phyloP scores from a whole-genome alignment of 2,113 vertebrate species.

The Pandion haliaetus region DNA sequence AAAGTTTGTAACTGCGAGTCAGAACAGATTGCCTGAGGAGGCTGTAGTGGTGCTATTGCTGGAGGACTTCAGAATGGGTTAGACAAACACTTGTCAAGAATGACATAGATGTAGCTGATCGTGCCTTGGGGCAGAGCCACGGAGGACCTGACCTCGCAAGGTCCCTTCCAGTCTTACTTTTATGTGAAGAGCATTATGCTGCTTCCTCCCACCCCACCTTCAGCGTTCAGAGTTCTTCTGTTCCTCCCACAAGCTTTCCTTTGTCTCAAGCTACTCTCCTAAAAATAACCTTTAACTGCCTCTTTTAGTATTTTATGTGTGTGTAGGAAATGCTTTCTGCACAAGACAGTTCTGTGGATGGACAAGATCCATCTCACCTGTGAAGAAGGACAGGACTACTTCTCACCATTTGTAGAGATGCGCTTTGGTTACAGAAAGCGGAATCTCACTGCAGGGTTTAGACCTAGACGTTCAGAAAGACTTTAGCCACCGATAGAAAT shows the following conservation, averaged over 20 bases:
- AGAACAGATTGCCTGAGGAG: conserved; percentile 33
- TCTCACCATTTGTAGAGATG: background rate
- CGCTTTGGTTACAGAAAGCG: background rate
- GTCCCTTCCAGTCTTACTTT: background rate
- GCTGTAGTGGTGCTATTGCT: background rate
- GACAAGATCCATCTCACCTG: background rate
- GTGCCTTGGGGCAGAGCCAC: background rate
- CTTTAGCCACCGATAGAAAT: background rate
- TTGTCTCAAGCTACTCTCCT: background rate
- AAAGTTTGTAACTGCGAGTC: background rate
- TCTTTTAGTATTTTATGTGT: background rate
- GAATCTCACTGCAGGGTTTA: background rate
- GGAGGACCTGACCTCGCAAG: background rate
- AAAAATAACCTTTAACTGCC: background rate
- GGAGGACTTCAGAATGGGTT: background rate
- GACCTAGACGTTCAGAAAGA: background rate
- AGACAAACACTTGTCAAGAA: background rate
- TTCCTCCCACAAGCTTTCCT: background rate
- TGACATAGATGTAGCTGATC: background rate
- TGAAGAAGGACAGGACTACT: background rate
- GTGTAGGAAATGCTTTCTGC: background rate
- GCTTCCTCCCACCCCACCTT: background rate
- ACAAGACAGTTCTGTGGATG: background rate
- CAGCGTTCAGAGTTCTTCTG: background rate
- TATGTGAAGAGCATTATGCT: background rate